Base-by-base conservation (phyloP, 2,113 vertebrate genomes). In the Zingel zingel region DNA sequence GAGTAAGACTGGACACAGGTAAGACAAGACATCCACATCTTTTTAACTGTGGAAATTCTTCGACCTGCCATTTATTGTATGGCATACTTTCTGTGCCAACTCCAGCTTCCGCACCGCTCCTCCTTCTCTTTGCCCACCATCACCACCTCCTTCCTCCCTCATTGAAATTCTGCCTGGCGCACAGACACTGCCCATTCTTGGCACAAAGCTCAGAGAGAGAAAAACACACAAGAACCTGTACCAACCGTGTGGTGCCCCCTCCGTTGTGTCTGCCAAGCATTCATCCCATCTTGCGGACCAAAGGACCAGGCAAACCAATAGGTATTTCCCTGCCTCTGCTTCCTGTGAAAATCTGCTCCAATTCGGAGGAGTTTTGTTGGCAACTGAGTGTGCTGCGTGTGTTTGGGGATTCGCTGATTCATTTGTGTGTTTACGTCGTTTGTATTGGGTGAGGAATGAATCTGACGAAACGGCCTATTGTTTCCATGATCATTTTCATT, bases 141-240 rank as follows among this genome's bases (percentile, higher is more conserved):
- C 82, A 63, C 86, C 89, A 87, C 90, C 94, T 92, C 91, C 92
- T 92, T 91, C 87, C 88, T 89, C 88, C 85, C 93, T 95, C 91
- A 95, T 94, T 95, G 89, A 95, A 94, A 95, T 95, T 95, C 94
- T 91, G 94, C 93, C 93, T 93, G 92, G 94, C 93, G 94, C 85
- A 92, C 91, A 93, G 92, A 92, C 90, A 87, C 94, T 93, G 93
- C 91, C 94, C 94, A 92, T 92, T 93, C 92, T 94, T 95, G 94
- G 94, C 94, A 95, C 89, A 84, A 89, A 88, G 87, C 91, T 92
- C 76, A 88, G 88, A 84, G 83, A 90, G 77, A 84, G 69, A 83
- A 66, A 87, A 64, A 87, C 69, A 87, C 82, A 93, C 82, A 87
- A 90, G 89, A 92, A 93, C 82, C 88, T 88, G 82, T 85, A 93